Base-by-base conservation (phyloP, 2,888 invertebrate species). In the Bhutanitis thaidina region DNA sequence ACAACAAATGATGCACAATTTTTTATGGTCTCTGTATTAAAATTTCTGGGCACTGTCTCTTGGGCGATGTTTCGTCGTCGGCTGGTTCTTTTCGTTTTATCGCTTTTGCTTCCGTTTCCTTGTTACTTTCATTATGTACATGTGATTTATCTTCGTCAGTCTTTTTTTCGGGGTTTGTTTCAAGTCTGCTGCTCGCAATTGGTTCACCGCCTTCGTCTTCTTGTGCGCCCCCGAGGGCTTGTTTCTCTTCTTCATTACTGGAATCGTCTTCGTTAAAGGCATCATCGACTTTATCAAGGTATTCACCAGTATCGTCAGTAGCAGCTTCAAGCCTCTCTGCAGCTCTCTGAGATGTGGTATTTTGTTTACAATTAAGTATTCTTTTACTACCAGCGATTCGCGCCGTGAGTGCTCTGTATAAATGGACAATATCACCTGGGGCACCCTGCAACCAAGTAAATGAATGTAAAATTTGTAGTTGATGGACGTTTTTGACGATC, bases 31-130 rank as follows among this genome's bases (percentile, higher is more conserved):
- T 84, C 68, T 85, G 79, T 70, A 76, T 78, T 61, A 76, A 53
- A 59, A 75, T 73, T 29, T 83, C 70, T 25, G 82, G 80, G 65
- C 88, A 85, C 71, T 77, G 88, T 84, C 87, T 80, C 71, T 89
- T 89, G 27, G 83, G 77, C n/a, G 81, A 73, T 0, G 75, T 76
- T 54, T 79, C 80, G 20, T 80, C 79, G 12, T 74, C 77, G 7
- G 61, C 65, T 3, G 80, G 76, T 55, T 87, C 88, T 77, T 74
- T 87, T 67, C 80, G 71, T 65, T 83, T 88, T 55, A 80, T 66
- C 25, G 71, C 59, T 65, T 75, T 85, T 46, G 64, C 52, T 64
- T 90, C 64, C 54, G 69, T 58, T 9, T 70, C 70, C 15, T 70
- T 61, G 14, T 62, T 60, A 56, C 69, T 60, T 40, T 73, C 63